These are phyloP conservation scores for Eudyptes chrysolophus DNA, from an alignment of 2,113 vertebrate genomes.

Conservation along the genomic window DNA sequence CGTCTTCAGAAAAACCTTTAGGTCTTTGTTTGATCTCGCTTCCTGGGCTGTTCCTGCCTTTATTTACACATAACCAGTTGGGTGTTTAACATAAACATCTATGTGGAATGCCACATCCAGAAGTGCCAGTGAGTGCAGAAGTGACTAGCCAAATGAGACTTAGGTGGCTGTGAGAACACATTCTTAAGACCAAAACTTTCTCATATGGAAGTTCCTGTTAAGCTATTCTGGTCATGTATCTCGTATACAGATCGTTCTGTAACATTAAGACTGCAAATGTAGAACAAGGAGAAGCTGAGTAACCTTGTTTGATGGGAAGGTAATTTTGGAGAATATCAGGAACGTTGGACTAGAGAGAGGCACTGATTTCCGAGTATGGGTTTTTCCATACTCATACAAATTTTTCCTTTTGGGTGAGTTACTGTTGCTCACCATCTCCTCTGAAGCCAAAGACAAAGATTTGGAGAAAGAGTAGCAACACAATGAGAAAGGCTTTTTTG, in stretches of 20 bases:
- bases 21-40: background rate
- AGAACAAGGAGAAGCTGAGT: background rate
- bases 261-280: background rate
- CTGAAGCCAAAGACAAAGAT: background rate
- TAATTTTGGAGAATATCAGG: background rate
- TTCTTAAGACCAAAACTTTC: background rate
- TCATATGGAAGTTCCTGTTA: background rate
- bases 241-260: background rate
- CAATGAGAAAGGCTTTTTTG: background rate
- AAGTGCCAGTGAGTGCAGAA: background rate
- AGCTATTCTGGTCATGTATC: background rate
- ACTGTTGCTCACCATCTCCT: background rate
- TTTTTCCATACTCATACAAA: background rate
- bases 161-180: background rate
- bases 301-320: background rate
- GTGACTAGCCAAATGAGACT: background rate
- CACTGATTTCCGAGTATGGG: background rate
- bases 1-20: background rate
- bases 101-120: background rate
- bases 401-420: background rate
- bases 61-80: background rate
- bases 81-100: background rate
- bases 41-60: background rate
- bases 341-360: background rate
- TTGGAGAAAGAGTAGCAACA: background rate